Evolutionary conservation across 2,113 vertebrate genomes (phyloP).

Genomic region (Hassar affinis): DNA sequence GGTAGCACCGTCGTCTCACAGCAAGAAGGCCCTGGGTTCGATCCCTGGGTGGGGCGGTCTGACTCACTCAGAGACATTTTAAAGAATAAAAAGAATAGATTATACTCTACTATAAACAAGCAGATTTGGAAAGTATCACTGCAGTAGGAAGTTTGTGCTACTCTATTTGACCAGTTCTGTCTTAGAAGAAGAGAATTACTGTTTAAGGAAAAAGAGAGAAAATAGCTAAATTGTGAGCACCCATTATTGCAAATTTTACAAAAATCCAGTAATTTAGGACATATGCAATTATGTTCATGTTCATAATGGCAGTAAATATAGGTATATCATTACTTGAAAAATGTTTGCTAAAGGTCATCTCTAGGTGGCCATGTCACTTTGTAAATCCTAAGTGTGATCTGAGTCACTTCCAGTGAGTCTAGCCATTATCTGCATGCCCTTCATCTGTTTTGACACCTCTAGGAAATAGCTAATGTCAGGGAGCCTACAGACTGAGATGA

Average conservation of each 20-base stretch:
- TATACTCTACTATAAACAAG: background rate
- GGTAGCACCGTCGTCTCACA: too few species aligned
- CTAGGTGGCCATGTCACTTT: background rate
- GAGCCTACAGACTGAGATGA: conserved; percentile 1
- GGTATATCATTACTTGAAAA: background rate
- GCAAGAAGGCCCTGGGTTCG: too few species aligned
- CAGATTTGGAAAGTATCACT: background rate
- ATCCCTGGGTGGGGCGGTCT: too few species aligned
- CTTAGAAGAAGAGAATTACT: background rate
- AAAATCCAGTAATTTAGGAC: background rate
- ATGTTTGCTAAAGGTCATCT: background rate
- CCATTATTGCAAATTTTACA: background rate
- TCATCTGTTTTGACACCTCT: background rate
- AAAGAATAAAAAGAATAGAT: background rate
- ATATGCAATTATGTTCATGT: background rate
- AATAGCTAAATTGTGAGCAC: background rate
- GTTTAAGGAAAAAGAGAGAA: background rate
- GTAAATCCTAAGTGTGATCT: background rate
- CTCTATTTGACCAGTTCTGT: background rate
- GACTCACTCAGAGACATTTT: background rate
- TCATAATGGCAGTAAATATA: background rate
- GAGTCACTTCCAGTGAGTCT: background rate
- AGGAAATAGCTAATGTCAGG: background rate
- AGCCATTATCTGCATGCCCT: conserved; percentile 11
- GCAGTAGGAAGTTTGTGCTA: background rate